A percentile compares a stretch with the other conserved stretches of the same genome.
These are phyloP conservation scores for Pontoporia blainvillei DNA, from an alignment of 2,113 vertebrate species.

Conservation along the genomic window DNA sequence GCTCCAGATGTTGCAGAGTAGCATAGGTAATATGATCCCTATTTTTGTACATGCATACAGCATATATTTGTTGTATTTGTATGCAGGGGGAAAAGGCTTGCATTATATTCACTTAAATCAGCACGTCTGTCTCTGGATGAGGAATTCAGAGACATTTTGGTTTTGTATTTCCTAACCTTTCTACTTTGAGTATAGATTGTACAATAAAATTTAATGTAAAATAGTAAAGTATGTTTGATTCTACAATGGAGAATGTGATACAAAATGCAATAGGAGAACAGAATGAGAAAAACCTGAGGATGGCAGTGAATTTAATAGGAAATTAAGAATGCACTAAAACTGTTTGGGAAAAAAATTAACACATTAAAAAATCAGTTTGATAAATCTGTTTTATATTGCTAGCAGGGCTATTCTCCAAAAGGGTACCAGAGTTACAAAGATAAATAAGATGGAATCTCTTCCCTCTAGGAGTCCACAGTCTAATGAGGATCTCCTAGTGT, in stretches of 20 bases:
- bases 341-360: neutral
- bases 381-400: neutral
- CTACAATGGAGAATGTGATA: neutral
- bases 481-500: neutral
- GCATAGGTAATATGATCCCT: neutral
- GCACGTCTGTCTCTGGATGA: neutral
- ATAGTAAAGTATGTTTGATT: neutral
- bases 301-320: neutral
- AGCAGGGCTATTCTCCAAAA: neutral
- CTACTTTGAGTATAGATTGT: neutral
- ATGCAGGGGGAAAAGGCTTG: neutral
- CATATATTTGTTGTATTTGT: neutral
- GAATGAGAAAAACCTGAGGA: neutral
- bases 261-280: neutral
- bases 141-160: neutral
- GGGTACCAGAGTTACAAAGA: neutral
- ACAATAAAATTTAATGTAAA: neutral
- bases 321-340: neutral
- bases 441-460: neutral
- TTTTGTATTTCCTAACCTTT: conserved; percentile 5
- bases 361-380: neutral
- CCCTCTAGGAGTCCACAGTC: neutral
- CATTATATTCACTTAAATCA: neutral
- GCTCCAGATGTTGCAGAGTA: neutral
- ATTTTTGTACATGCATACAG: neutral